Percentiles rank a stretch among this genome's conserved stretches.
phyloP scores from a whole-genome alignment of 2,888 invertebrate genomes.

The Yponomeuta plumbellus region DNA sequence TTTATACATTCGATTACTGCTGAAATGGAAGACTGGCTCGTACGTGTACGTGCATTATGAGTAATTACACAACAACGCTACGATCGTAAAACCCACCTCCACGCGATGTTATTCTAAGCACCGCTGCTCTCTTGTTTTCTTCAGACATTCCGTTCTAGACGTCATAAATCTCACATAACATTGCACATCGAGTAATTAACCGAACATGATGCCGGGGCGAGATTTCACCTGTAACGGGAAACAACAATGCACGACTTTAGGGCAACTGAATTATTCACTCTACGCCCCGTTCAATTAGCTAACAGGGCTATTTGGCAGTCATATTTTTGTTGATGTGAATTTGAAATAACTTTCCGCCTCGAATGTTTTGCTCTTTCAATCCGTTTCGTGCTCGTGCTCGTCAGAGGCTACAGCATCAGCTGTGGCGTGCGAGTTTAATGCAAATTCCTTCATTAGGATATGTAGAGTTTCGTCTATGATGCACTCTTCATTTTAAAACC shows the following conservation, averaged over 20 bases:
- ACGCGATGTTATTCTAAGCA: conserved; percentile 19
- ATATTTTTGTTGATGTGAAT: conserved; percentile 2
- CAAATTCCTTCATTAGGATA: conserved; percentile 7
- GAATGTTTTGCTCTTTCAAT: background rate
- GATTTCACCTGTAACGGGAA: conserved; percentile 33
- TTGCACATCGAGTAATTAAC: conserved; percentile 49
- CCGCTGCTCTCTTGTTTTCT: conserved; percentile 29
- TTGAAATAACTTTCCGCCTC: background rate
- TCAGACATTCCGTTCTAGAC: conserved; percentile 25
- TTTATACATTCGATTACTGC: no score
- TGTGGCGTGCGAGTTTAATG: conserved; percentile 1
- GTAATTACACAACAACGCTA: conserved; percentile 10
- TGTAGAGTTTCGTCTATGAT: conserved; percentile 4
- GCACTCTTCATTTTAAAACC: conserved; percentile 18
- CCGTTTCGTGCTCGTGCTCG: background rate
- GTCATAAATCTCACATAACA: conserved; percentile 48
- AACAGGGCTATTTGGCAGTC: background rate
- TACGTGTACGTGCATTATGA: conserved; percentile 2
- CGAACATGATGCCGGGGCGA: conserved; percentile 34
- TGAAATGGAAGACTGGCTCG: no score
- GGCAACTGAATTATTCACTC: conserved; percentile 5
- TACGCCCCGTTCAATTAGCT: conserved; percentile 1
- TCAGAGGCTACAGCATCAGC: background rate
- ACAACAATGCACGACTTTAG: conserved; percentile 2
- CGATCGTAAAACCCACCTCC: conserved; percentile 27